Evolutionary conservation across 2,113 vertebrate genomes (phyloP).

Genomic region (Spheniscus mendiculus): DNA sequence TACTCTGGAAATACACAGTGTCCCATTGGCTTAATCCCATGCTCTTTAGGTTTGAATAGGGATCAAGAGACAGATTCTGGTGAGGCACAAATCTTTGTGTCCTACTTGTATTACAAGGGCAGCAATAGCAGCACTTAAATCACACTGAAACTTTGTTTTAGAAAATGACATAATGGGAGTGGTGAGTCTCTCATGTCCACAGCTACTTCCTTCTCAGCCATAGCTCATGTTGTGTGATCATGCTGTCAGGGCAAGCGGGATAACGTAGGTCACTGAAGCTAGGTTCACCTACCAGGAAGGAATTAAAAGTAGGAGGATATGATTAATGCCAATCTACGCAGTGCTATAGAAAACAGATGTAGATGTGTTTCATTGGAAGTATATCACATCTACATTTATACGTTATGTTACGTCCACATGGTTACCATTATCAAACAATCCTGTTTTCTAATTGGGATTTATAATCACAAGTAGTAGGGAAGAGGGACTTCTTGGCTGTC

Average conservation of each 20-base stretch:
- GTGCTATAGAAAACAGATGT: constrained; percentile 36
- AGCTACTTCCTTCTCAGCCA: constrained; percentile 22
- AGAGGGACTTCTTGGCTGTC: background rate
- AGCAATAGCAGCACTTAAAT: constrained; percentile 40
- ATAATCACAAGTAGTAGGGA: background rate
- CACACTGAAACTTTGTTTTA: constrained; percentile 16
- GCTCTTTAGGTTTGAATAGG: background rate
- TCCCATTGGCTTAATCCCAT: background rate
- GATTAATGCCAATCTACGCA: background rate
- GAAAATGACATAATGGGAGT: constrained; percentile 53
- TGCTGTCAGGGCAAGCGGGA: background rate
- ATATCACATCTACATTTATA: background rate
- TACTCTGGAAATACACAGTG: background rate
- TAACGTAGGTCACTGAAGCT: background rate
- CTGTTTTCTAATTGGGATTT: background rate
- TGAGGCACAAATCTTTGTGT: background rate
- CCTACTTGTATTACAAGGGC: background rate
- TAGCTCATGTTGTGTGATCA: constrained; percentile 11
- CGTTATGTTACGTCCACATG: background rate
- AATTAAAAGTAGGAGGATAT: constrained; percentile 47
- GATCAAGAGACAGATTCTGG: background rate
- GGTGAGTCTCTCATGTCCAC: constrained; percentile 29
- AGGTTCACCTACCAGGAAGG: background rate
- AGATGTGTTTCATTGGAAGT: background rate
- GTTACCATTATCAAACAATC: constrained; percentile 5